Base-by-base conservation (phyloP, 2,888 invertebrate species). In the Rotaria socialis region DNA sequence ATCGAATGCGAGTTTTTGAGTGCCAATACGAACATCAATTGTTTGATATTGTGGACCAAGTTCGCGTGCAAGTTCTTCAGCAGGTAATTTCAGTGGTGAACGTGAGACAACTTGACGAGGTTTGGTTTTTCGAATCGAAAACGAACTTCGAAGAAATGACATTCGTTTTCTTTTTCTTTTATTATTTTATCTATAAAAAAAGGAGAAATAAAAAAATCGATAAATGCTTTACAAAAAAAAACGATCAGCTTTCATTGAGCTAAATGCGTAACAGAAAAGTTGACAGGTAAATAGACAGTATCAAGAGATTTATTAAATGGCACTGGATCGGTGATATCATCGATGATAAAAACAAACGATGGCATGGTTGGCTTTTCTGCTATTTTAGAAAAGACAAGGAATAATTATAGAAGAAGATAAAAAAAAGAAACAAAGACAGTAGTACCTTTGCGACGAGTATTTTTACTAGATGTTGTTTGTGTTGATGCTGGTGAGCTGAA, bases 61-160 rank as follows among this genome's bases (percentile, higher is more conserved):
- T 80, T 80, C 80, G n/a, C 80, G 80, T 47, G 47, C 24, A n/a
- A 80, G n/a, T 43, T 80, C 80, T 80, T 80, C 80, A 24, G 80
- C 43, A n/a, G 80, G 80, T 47, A 80, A 10, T 80, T 80, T 80
- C 22, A 80, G 24, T 47, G 80, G 80, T 47, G 80, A 80, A 47
- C 80, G 80, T 14, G 80, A 80, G 7, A 80, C 47, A 43, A 10
- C 43, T 80, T 47, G 47, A 14, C 80, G 43, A 3, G 80, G 80
- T 80, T 80, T 80, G 22, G 80, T 80, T 80, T 80, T 80, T 80
- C 80, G 80, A 80, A 80, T 80, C 1, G 80, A 80, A 80, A 80
- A 80, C 24, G 80, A 47, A 80, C 47, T 47, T 24, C 47, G 43
- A 47, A 47, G 11, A 47, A 47, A 80, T 47, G 80, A 24, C 80